phyloP scores from a whole-genome alignment of 2,888 invertebrate genomes.

The Pristionchus mayeri region DNA sequence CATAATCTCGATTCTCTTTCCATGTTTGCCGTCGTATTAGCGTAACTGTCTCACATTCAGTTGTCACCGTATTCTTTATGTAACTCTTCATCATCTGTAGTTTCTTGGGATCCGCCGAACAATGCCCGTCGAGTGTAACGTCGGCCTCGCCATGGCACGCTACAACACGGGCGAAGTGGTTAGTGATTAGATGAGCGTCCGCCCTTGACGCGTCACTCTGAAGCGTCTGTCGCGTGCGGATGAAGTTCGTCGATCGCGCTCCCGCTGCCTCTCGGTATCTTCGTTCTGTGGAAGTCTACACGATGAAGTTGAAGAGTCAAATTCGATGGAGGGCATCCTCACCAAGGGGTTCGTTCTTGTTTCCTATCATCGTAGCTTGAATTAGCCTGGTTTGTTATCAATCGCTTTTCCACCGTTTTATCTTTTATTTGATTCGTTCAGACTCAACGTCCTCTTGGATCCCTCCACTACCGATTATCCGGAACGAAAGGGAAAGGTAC shows the following conservation, averaged over 20 bases:
- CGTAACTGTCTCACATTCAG: too few relatives aligned
- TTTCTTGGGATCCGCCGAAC: too few relatives aligned
- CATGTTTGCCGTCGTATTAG: too few relatives aligned
- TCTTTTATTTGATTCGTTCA: not conserved
- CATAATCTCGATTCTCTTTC: too few relatives aligned
- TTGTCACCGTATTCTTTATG: too few relatives aligned
- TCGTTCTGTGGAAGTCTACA: slow-evolving; percentile 37
- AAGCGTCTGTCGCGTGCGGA: slow-evolving; percentile 17
- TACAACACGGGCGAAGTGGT: slow-evolving; percentile 15
- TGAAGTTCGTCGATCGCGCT: slow-evolving; percentile 42
- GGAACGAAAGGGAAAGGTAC: slow-evolving; percentile 40
- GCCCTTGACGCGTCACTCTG: not conserved
- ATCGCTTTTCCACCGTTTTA: not conserved
- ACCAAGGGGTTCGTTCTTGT: slow-evolving; percentile 37
- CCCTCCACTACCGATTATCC: slow-evolving; percentile 46
- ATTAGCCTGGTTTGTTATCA: too few relatives aligned
- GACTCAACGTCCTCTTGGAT: slow-evolving; percentile 19
- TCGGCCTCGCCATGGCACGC: slow-evolving; percentile 14
- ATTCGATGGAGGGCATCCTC: slow-evolving; percentile 20
- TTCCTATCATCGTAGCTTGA: too few relatives aligned
- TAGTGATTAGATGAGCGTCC: not conserved
- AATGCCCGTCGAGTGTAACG: slow-evolving; percentile 20
- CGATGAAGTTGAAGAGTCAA: slow-evolving; percentile 11
- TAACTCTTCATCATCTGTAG: too few relatives aligned
- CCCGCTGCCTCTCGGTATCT: slow-evolving; percentile 39